phyloP scores from a whole-genome alignment of 1,140 invertebrate species.

The Zaprionus kolodkinae region DNA sequence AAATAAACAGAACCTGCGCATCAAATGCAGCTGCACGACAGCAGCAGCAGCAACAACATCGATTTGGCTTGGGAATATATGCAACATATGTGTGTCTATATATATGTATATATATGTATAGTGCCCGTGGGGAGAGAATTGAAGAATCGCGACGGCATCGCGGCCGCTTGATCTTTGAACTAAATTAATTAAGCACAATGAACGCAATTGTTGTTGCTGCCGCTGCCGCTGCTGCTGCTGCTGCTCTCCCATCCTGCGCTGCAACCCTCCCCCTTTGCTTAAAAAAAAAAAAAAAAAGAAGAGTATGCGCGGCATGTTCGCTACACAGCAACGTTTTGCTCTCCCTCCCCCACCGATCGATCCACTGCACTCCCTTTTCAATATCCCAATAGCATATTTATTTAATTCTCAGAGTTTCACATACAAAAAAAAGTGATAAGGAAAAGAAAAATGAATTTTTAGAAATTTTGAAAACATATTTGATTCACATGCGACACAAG shows the following conservation, averaged over 20 bases:
- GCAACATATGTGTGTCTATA: background rate
- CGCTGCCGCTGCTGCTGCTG: background rate
- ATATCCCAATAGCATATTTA: background rate
- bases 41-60: slow-evolving; percentile 33
- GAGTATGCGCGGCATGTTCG: slow-evolving; percentile 1
- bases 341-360: background rate
- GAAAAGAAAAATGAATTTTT: background rate
- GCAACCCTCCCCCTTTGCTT: too few species aligned
- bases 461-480: background rate
- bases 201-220: slow-evolving; percentile 73
- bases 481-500: background rate
- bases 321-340: background rate
- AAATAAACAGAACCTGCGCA: slow-evolving; percentile 46
- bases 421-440: background rate
- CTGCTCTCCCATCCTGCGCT: background rate
- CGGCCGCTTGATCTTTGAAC: slow-evolving; percentile 82
- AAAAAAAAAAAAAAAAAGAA: background rate
- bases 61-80: slow-evolving; percentile 14
- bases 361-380: background rate
- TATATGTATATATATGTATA: background rate
- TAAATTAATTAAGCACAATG: slow-evolving; percentile 84
- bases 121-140: background rate
- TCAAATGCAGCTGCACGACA: slow-evolving; percentile 38
- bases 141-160: slow-evolving; percentile 65
- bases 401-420: background rate